Percentiles rank a stretch among this genome's conserved stretches.
These are phyloP conservation scores for rat (Rattus norvegicus) DNA, from an alignment of 2,113 vertebrate species.

Conservation along the genomic window GRCr8 NC_086023.1:118580501-118581000, in stretches of 20 bases:
- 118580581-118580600: constrained; percentile 52
- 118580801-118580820: neutral
- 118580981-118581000: constrained; percentile 51
- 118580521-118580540: neutral
- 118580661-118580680: neutral
- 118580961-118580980: neutral
- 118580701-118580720: neutral
- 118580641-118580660: neutral
- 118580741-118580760: constrained; percentile 17
- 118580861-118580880: constrained; percentile 55
- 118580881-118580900: constrained; percentile 3
- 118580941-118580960: constrained; percentile 57
- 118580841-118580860: constrained; percentile 19
- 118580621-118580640: neutral
- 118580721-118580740: neutral
- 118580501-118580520: constrained; percentile 56
- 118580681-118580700: constrained; percentile 61
- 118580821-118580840: constrained; percentile 27
- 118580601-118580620: neutral
- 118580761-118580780: constrained; percentile 39
- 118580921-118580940: constrained; percentile 53
- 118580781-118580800: neutral
- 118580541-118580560: neutral
- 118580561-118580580: neutral
- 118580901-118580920: neutral